phyloP scores from a whole-genome alignment of 2,888 invertebrate genomes.

The Crossocerus cetratus region DNA sequence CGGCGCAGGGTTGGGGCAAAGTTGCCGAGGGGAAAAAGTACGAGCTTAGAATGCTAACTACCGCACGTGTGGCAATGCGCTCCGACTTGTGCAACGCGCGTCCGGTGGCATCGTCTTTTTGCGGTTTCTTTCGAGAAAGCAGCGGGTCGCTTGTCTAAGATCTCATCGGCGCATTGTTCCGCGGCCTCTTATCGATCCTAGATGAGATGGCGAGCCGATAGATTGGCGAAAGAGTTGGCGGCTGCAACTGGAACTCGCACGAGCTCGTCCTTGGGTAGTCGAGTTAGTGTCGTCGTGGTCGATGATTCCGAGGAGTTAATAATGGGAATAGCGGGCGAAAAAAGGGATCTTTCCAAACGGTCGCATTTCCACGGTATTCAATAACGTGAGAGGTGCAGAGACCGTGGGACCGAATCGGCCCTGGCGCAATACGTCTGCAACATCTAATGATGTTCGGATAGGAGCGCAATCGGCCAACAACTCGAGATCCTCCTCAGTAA shows the following conservation, averaged over 20 bases:
- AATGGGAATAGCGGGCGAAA: neutral
- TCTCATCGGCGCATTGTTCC: slow-evolving; percentile 4
- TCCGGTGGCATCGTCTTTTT: slow-evolving; percentile 11
- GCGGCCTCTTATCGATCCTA: neutral
- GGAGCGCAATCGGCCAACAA: slow-evolving; percentile 49
- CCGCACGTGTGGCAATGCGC: slow-evolving; percentile 7
- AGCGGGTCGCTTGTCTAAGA: neutral
- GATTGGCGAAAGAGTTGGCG: no score
- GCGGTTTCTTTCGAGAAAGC: slow-evolving; percentile 7
- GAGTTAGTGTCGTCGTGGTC: no score
- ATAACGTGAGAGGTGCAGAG: slow-evolving; percentile 62
- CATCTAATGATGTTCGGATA: slow-evolving; percentile 52
- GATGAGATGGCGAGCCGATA: no score
- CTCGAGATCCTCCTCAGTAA: slow-evolving; percentile 41
- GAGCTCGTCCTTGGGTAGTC: no score
- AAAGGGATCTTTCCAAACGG: slow-evolving; percentile 47
- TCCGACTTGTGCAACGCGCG: slow-evolving; percentile 45
- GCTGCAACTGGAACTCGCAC: no score
- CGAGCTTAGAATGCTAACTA: no score
- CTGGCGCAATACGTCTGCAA: slow-evolving; percentile 49
- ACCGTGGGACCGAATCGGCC: slow-evolving; percentile 61
- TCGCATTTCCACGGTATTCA: slow-evolving; percentile 65
- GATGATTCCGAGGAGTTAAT: no score
- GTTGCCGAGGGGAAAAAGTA: no score
- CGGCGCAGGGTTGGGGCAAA: no score